A percentile compares a stretch with the other conserved stretches of the same genome.
Evolutionary conservation across 1,140 invertebrate genomes (phyloP).

Genomic region (Danaus plexippus): DNA sequence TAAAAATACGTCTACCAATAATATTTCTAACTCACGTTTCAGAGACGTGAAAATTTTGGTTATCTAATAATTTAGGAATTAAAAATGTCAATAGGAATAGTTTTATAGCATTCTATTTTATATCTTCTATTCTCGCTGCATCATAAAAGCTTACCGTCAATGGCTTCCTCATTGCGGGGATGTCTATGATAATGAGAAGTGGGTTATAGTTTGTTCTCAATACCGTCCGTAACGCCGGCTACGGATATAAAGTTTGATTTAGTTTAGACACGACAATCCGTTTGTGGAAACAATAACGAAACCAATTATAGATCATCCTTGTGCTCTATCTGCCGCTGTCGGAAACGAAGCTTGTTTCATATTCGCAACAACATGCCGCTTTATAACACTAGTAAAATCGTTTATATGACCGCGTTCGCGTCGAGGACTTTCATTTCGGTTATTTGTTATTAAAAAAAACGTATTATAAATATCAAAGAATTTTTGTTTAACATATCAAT

Average conservation of each 20-base stretch:
- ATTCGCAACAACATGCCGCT: constrained; percentile 10
- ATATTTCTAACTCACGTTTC: too few species aligned
- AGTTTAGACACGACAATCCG: constrained; percentile 61
- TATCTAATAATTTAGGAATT: too few species aligned
- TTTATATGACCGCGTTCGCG: too few species aligned
- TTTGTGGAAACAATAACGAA: constrained; percentile 52
- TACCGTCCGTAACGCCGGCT: constrained; percentile 32
- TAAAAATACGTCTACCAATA: too few species aligned
- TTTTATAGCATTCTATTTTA: too few species aligned
- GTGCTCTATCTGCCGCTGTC: constrained; percentile 11
- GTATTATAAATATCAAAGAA: too few species aligned
- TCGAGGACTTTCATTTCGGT: too few species aligned
- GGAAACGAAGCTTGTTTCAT: constrained; percentile 15
- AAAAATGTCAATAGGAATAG: too few species aligned
- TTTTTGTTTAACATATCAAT: too few species aligned
- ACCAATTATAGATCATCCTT: constrained; percentile 43
- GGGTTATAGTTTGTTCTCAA: constrained; percentile 42
- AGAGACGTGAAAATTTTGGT: too few species aligned
- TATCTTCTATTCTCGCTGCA: constrained; percentile 1
- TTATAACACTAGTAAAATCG: too few species aligned
- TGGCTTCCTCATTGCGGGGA: constrained; percentile 17
- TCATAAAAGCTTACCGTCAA: constrained; percentile 12
- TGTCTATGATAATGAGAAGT: constrained; percentile 40
- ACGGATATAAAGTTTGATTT: constrained; percentile 64
- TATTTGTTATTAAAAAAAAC: too few species aligned